phyloP scores from a whole-genome alignment of 1,140 invertebrate genomes.

The Anoplolepis gracilipes region DNA sequence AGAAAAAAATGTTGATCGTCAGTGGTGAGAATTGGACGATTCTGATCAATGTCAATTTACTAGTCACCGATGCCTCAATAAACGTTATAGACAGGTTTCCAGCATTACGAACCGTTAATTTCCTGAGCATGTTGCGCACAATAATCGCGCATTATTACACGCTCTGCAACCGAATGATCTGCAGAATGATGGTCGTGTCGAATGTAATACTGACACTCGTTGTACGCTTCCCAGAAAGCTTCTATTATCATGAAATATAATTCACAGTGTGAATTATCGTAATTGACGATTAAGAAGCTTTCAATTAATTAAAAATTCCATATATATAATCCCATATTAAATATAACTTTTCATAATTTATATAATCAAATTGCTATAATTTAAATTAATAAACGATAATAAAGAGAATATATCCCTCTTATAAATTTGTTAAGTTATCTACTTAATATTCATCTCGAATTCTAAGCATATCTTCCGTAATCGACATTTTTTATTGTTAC shows the following conservation, averaged over 20 bases:
- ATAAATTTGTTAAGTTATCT: neutral
- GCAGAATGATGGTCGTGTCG: slow-evolving; percentile 40
- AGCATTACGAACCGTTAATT: slow-evolving; percentile 38
- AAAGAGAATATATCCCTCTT: no score
- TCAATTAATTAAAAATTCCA: neutral
- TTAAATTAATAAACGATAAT: slow-evolving; percentile 13
- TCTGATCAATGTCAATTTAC: slow-evolving; percentile 52
- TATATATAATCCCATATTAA: neutral
- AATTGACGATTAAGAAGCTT: neutral
- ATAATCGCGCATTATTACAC: slow-evolving; percentile 61
- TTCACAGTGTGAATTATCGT: neutral
- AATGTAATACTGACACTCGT: slow-evolving; percentile 26
- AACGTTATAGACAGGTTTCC: slow-evolving; percentile 42
- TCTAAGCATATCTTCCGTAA: neutral
- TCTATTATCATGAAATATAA: neutral
- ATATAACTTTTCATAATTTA: neutral
- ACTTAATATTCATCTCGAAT: neutral
- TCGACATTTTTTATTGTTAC: neutral
- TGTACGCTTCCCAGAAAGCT: neutral
- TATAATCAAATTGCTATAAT: neutral
- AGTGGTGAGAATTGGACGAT: slow-evolving; percentile 20
- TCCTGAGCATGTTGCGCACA: slow-evolving; percentile 39
- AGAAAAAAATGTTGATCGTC: slow-evolving; percentile 28
- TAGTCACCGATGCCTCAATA: slow-evolving; percentile 56
- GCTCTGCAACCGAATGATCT: slow-evolving; percentile 46